A percentile compares a stretch with the other conserved stretches of the same genome.
Conservation (phyloP, 2,888 invertebrate species). For the Metalampra italica region DNA sequence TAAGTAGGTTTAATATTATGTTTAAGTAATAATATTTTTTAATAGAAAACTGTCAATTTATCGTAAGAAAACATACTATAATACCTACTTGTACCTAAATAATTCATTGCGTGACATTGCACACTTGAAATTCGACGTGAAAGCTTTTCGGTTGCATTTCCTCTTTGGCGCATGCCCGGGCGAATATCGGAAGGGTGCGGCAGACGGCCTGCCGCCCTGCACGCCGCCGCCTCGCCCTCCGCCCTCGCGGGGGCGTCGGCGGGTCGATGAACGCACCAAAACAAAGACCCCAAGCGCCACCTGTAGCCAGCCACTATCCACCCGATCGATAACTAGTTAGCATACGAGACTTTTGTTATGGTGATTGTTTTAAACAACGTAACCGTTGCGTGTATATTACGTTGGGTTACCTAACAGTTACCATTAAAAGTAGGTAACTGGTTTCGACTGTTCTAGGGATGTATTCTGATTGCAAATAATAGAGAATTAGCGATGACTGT, state of each 20-base stretch:
- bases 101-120: too few species aligned
- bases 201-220: conserved; percentile 51
- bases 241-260: conserved; percentile 21
- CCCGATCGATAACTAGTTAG: conserved; percentile 13
- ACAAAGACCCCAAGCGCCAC: conserved; percentile 54
- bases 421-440: too few species aligned
- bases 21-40: too few species aligned
- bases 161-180: conserved; percentile 16
- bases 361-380: not conserved
- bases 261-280: conserved; percentile 65
- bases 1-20: too few species aligned
- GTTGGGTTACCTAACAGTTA: too few species aligned
- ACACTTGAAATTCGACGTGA: too few species aligned
- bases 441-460: too few species aligned
- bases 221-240: not conserved
- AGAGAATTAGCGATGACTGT: too few species aligned
- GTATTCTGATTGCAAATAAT: too few species aligned
- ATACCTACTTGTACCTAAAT: too few species aligned
- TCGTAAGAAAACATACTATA: too few species aligned
- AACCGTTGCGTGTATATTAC: not conserved
- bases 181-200: conserved; percentile 40
- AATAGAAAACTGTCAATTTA: too few species aligned
- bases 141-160: not conserved
- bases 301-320: conserved; percentile 36
- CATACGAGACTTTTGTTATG: not conserved